Conservation (phyloP, 1,140 invertebrate genomes). For the Steinernema khuongi region DNA sequence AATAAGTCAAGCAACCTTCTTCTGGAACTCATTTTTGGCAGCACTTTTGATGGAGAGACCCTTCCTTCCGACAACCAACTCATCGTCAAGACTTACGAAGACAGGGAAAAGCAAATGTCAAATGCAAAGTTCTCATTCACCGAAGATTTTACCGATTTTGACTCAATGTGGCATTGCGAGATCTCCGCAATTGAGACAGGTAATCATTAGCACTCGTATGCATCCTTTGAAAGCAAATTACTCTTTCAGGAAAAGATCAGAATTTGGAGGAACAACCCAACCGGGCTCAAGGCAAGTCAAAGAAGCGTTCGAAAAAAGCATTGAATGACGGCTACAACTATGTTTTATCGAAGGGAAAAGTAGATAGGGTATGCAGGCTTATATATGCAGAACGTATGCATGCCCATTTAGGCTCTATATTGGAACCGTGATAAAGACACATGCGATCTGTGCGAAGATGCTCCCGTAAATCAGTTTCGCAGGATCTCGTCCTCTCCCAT, state of each 20-base stretch:
- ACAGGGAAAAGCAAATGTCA: neutral
- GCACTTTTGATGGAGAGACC: neutral
- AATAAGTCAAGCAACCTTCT: neutral
- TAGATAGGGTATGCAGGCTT: too few species aligned
- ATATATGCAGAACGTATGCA: too few species aligned
- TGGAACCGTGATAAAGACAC: neutral
- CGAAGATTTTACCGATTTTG: neutral
- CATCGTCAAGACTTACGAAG: neutral
- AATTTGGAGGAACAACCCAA: too few species aligned
- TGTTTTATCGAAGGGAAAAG: too few species aligned
- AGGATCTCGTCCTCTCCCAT: neutral
- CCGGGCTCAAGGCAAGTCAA: too few species aligned
- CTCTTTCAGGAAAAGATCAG: too few species aligned
- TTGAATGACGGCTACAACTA: too few species aligned
- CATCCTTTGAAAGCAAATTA: too few species aligned
- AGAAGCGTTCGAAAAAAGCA: too few species aligned
- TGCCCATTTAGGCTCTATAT: neutral
- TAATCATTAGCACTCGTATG: too few species aligned
- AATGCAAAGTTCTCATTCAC: neutral
- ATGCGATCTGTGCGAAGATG: neutral
- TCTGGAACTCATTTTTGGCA: neutral
- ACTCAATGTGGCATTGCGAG: neutral
- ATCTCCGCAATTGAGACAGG: neutral
- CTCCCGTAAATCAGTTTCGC: neutral
- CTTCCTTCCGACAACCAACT: neutral